Evolutionary conservation across 2,113 vertebrate genomes (phyloP), one percentile per base, ranked within the genome.

Genomic region (Ceyx margarethae): DNA sequence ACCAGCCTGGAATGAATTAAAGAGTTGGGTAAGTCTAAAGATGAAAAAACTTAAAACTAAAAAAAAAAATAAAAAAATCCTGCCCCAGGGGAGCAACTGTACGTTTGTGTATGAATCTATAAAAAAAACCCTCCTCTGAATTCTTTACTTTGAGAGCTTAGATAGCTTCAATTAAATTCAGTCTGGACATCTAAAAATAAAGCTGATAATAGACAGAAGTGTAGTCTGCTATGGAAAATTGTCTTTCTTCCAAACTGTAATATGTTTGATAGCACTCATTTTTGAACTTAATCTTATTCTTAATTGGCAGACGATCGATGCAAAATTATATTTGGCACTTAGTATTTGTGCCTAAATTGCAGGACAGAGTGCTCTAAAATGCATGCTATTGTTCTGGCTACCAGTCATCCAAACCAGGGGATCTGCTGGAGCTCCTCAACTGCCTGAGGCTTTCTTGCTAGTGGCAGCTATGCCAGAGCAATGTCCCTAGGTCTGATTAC

Each of bases 111-210:
- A 77, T 91, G 57, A 79, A 89, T 87, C 50, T 78, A 62, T 85
- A 79, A 61, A 94, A 77, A 81, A 81, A 74, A 26, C 2, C 1
- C 37, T 69, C 54, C 71, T 82, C 86, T 93, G 78, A 87, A 45
- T 91, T 92, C 91, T 83, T 94, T 72, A 65, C 54, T 86, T 83
- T 83, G 76, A 88, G 81, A 81, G 62, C 56, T 85, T 68, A 58
- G 75, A 37, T 57, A 81, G 53, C 54, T 76, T 94, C 69, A 89
- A 79, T 93, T 91, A 79, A 83, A 94, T 87, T 90, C 67, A 81
- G 48, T 56, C 69, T 92, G 91, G 95, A 87, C 91, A 88, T 74
- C 69, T 77, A 74, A 91, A 94, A 94, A 86, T 76, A 88, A 77
- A 67, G 17, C 6, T 79, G n/a, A 12, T 75, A 92, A 91, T 8